Evolutionary conservation across 2,888 invertebrate species (phyloP).

Genomic region (Vesta saturnalis): DNA sequence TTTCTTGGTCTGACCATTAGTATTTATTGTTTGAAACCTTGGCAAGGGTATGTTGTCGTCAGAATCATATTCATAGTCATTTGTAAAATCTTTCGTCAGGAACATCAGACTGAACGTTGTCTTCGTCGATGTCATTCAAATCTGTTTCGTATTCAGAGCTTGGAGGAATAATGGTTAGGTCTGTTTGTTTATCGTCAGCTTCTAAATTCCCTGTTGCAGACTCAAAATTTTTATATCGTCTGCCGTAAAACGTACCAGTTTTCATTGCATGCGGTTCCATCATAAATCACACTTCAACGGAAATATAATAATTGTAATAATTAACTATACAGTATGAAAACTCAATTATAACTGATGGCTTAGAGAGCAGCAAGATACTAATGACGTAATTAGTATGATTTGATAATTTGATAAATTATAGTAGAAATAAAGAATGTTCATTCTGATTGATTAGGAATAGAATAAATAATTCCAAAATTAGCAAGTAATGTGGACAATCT

Average conservation of each 20-base stretch:
- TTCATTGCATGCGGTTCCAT: background rate
- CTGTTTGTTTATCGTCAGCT: slow-evolving; percentile 1
- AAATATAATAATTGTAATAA: background rate
- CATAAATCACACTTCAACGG: background rate
- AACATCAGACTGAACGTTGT: background rate
- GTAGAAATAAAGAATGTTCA: no score
- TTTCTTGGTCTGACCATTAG: background rate
- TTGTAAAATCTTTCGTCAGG: background rate
- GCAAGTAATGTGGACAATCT: no score
- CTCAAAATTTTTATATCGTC: no score
- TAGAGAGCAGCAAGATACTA: no score
- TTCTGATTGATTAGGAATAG: background rate
- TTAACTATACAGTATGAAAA: background rate
- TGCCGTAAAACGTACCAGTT: background rate
- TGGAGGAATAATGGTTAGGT: background rate
- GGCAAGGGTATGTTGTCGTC: background rate
- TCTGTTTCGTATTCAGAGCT: background rate
- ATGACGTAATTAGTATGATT: no score
- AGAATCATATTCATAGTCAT: no score
- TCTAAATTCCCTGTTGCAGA: background rate
- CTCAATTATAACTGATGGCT: no score
- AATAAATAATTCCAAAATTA: background rate
- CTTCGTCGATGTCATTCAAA: no score
- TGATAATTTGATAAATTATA: background rate
- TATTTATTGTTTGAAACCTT: no score